Base-by-base conservation (phyloP, 2,797 vertebrate genomes). In the Apodemus agrarius region DNA sequence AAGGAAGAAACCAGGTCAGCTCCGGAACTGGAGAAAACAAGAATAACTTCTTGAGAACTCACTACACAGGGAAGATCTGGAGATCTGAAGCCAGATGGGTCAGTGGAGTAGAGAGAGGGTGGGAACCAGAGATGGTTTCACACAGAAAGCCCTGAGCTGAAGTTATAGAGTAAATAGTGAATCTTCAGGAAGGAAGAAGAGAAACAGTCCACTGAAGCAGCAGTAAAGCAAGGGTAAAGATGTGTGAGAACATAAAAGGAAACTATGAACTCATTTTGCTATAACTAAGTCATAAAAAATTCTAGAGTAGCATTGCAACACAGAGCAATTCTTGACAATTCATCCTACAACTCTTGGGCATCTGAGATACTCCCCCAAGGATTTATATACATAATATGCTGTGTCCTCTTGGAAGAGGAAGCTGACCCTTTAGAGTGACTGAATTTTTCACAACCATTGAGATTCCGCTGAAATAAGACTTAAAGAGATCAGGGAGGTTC, bases 1-100 rank as follows among this genome's bases (percentile, higher is more conserved):
- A 12, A 24, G 86, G 86, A 95, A 96, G 95, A 97, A 98, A 98
- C 61, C 90, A 98, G 96, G 94, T 97, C 97, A 98, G 52, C 90
- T 82, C 63, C 89, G 86, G 52, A 95, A 93, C 75, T 67, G 84
- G 76, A 87, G 75, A 81, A 97, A 91, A 91, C 49, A 96, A 87
- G 59, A 89, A 86, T 91, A 59, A 80, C 34, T 91, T 96, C 89
- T 76, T 94, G 76, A 93, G 92, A 95, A 93, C n/a, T 49, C n/a
- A 81, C 34, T 96, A 46, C 75, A 85, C 59, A 46, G 59, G 65
- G 40, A 34, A 31, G 11, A 40, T 82, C 82, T 26, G 61, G 12
- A 46, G 24, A 69, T 96, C 72, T 89, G 69, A 87, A 88, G 26
- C 29, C 86, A 87, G 12, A 19, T 82, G 40, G 90, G 17, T 67